These are phyloP conservation scores for Dynastes maya DNA, from an alignment of 2,888 invertebrate genomes.

Conservation along the genomic window DNA sequence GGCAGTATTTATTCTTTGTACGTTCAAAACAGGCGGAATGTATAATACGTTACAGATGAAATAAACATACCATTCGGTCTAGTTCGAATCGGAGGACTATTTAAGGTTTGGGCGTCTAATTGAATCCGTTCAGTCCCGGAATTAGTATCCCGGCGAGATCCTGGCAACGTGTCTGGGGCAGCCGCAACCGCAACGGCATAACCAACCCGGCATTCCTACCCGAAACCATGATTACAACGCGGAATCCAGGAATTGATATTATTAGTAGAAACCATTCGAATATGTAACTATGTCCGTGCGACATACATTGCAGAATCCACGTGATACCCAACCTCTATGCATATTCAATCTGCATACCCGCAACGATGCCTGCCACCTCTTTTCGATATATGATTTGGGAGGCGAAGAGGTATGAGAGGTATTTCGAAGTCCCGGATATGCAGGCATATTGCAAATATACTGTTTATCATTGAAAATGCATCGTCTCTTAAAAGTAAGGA, in stretches of 20 bases:
- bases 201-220: constrained; percentile 49
- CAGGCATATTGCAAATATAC: too few species aligned
- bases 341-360: too few species aligned
- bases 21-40: too few species aligned
- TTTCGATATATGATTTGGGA: too few species aligned
- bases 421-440: too few species aligned
- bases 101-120: not conserved
- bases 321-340: too few species aligned
- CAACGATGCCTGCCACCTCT: too few species aligned
- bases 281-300: not conserved
- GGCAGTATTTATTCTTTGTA: too few species aligned
- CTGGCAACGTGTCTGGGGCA: constrained; percentile 58
- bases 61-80: not conserved
- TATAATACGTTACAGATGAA: not conserved
- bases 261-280: constrained; percentile 38
- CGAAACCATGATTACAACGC: constrained; percentile 57
- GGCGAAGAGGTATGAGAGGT: too few species aligned
- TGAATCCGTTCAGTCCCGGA: constrained; percentile 22
- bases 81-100: not conserved
- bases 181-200: constrained; percentile 61
- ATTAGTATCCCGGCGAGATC: constrained; percentile 54
- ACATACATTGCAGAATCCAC: too few species aligned
- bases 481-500: too few species aligned
- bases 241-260: constrained; percentile 58
- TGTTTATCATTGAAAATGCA: too few species aligned